Percentiles rank a stretch among this genome's conserved stretches.
phyloP scores from a whole-genome alignment of 2,888 invertebrate species.

The Cerastis leucographa region DNA sequence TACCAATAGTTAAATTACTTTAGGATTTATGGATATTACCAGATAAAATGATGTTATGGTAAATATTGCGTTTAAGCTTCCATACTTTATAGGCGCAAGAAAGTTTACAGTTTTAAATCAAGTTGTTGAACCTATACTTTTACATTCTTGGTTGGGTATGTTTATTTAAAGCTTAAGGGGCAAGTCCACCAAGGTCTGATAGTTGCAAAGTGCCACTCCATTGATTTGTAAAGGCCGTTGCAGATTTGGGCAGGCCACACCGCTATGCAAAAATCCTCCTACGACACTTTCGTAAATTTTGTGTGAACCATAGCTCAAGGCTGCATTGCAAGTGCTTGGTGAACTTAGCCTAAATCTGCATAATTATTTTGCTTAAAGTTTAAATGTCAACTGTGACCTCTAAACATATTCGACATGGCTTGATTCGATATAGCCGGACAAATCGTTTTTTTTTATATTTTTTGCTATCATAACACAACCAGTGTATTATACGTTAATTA shows the following conservation, averaged over 20 bases:
- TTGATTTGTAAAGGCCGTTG: not conserved
- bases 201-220: not conserved
- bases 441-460: no score
- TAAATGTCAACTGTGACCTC: not conserved
- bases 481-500: no score
- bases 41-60: constrained; percentile 17
- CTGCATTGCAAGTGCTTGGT: not conserved
- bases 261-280: not conserved
- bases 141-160: no score
- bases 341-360: not conserved
- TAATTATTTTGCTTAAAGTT: no score
- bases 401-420: not conserved
- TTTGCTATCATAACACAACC: no score
- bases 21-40: constrained; percentile 13
- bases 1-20: not conserved
- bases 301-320: not conserved
- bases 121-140: not conserved
- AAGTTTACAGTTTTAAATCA: constrained; percentile 7
- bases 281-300: not conserved
- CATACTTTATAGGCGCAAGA: not conserved
- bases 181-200: not conserved
- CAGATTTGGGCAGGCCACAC: not conserved
- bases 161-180: not conserved
- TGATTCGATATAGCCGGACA: no score
- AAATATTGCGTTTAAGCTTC: not conserved